Conservation (phyloP, 1,140 invertebrate species). For the Temnothorax nylanderi region DNA sequence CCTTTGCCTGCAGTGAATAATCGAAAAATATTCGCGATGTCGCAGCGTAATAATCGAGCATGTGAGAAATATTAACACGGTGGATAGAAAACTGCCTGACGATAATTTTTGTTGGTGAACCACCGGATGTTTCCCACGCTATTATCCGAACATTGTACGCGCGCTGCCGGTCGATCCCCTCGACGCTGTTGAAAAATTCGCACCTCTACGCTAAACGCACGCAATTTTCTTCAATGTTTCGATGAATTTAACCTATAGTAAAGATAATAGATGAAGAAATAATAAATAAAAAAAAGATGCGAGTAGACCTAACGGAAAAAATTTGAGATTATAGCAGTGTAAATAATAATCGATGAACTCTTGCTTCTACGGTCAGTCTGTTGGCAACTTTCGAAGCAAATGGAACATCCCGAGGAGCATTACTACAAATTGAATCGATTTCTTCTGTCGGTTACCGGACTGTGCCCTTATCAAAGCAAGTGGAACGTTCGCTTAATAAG, state of each 20-base stretch:
- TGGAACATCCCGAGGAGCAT: slow-evolving; percentile 16
- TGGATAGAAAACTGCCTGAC: not conserved
- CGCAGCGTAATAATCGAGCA: not conserved
- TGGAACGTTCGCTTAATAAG: not conserved
- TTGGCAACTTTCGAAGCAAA: not conserved
- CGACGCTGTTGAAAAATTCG: slow-evolving; percentile 1
- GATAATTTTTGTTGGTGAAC: not conserved
- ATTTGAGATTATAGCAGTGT: not conserved
- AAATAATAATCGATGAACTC: not conserved
- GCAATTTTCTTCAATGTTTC: not conserved
- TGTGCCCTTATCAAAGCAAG: slow-evolving; percentile 29
- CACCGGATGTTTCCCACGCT: not conserved
- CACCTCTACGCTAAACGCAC: not conserved
- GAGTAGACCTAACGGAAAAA: not conserved
- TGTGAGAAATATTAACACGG: not conserved
- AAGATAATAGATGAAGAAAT: not conserved
- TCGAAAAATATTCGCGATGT: not conserved
- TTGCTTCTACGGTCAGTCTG: not conserved
- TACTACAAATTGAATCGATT: slow-evolving; percentile 13
- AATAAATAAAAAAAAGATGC: not conserved
- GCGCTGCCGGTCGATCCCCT: not conserved
- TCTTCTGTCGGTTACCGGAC: not conserved
- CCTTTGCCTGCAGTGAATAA: not conserved
- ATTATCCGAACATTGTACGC: not conserved
- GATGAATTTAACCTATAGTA: not conserved